These are phyloP conservation scores for Chloroclysta siterata DNA, from an alignment of 2,888 invertebrate genomes.

Conservation along the genomic window DNA sequence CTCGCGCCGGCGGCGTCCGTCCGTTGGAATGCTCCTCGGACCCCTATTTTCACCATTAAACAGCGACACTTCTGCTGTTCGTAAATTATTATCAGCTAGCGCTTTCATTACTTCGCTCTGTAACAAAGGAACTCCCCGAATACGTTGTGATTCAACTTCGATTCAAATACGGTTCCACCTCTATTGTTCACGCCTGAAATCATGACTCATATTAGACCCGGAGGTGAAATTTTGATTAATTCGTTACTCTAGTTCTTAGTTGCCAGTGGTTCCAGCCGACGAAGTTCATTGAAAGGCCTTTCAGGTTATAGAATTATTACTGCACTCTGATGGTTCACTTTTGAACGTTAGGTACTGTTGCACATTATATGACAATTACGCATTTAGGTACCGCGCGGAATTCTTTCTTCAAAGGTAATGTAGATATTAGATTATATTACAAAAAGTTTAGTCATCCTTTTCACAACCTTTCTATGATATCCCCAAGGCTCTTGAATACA, in stretches of 20 bases:
- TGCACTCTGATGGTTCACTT: conserved; percentile 54
- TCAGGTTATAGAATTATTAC: conserved; percentile 61
- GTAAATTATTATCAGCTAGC: conserved; percentile 83
- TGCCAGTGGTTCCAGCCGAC: conserved; percentile 61
- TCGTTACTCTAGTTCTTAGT: conserved; percentile 75
- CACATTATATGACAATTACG: conserved; percentile 17
- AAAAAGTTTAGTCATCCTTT: no score
- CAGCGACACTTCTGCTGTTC: conserved; percentile 84
- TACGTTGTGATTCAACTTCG: conserved; percentile 81
- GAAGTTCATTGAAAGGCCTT: conserved; percentile 69
- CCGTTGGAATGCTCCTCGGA: conserved; percentile 79
- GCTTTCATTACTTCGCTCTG: conserved; percentile 80
- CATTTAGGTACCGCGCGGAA: not conserved
- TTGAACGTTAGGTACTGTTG: conserved; percentile 41
- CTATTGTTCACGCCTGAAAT: conserved; percentile 77
- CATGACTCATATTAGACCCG: conserved; percentile 78
- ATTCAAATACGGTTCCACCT: conserved; percentile 70
- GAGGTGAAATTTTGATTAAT: conserved; percentile 84
- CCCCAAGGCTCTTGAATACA: no score
- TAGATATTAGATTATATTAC: no score
- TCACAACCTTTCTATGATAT: no score
- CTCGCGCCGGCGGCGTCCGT: conserved; percentile 58
- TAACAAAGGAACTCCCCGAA: conserved; percentile 81
- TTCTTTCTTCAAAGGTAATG: no score
- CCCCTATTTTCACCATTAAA: conserved; percentile 78